Evolutionary conservation across 2,113 vertebrate genomes (phyloP), one percentile per base, ranked within the genome.

Genomic region (Engraulis encrasicolus): DNA sequence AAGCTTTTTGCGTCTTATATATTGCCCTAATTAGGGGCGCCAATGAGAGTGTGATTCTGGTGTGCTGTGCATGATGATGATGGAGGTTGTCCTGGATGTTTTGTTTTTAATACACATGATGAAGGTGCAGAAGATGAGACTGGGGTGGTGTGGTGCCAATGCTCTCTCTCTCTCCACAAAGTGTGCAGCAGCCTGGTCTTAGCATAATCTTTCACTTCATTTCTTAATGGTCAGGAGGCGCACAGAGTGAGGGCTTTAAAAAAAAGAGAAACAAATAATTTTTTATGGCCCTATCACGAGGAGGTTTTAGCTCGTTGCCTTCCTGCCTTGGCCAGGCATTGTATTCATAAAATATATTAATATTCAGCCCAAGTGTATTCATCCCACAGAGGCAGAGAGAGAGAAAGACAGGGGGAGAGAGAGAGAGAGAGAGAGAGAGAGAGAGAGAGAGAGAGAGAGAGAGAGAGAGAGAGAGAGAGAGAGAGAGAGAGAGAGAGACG

Each of bases 261-360:
- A n/a, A n/a, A 23, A 66, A 66, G 3, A 14, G 6, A 14, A 1
- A 2, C 11, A 66, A n/a, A n/a, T n/a, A n/a, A n/a, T n/a, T 14
- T 74, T 20, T 74, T 74, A 18, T 71, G 27, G 31, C 12, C 66
- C 34, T 74, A 74, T 74, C 31, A 74, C 40, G 9, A 45, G 4
- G 9, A 45, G 1, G 14, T 34, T 3, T 34, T 34, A 71, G 66
- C 15, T 17, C 31, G 66, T 14, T 11, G 66, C 66, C 31, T 74
- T 6, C 4, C 23, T 74, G 40, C 40, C 40, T 45, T 45, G 3
- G n/a, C n/a, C n/a, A n/a, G n/a, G 40, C 40, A 45, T 66, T 31
- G 2, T 74, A 74, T 74, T 74, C 27, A 34, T 74, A 74, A 27
- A 74, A 74, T n/a, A 74, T 15, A 74, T 74, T 34, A 74, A 74